phyloP scores from a whole-genome alignment of 2,797 vertebrate genomes.

The Paedocypris micromegethes region DNA sequence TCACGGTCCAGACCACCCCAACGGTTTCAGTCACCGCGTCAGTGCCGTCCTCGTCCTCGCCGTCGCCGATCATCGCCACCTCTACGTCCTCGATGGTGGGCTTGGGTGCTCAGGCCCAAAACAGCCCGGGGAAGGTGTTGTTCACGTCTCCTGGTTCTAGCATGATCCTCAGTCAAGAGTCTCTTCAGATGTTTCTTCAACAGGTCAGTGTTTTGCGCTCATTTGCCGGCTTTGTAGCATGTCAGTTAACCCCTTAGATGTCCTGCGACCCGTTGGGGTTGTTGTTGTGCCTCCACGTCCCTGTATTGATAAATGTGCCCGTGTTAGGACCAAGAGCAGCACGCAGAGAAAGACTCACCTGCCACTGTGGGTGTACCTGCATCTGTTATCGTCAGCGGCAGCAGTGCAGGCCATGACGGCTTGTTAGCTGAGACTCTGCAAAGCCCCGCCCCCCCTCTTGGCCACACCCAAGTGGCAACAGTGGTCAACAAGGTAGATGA shows the following conservation, averaged over 20 bases:
- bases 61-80: constrained; percentile 64
- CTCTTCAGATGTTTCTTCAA: constrained; percentile 91
- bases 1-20: constrained; percentile 69
- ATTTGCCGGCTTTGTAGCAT: not conserved
- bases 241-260: constrained; percentile 58
- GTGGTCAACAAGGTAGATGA: constrained; percentile 87
- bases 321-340: constrained; percentile 77
- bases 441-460: constrained; percentile 70
- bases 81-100: constrained; percentile 67
- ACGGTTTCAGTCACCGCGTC: constrained; percentile 66
- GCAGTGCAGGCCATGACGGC: constrained; percentile 71
- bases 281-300: constrained; percentile 61
- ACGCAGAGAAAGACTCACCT: constrained; percentile 73
- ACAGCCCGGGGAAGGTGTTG: constrained; percentile 83
- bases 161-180: constrained; percentile 84
- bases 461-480: constrained; percentile 79
- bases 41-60: constrained; percentile 62
- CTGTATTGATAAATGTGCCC: constrained; percentile 65
- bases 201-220: constrained; percentile 73
- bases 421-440: constrained; percentile 76
- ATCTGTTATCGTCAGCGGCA: constrained; percentile 89
- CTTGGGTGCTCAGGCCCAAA: constrained; percentile 67
- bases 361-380: constrained; percentile 77
- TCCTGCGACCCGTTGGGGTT: constrained; percentile 60
- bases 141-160: constrained; percentile 76